These are phyloP conservation scores for Rhinella marina DNA, from an alignment of 2,797 vertebrate genomes.

Conservation along the genomic window DNA sequence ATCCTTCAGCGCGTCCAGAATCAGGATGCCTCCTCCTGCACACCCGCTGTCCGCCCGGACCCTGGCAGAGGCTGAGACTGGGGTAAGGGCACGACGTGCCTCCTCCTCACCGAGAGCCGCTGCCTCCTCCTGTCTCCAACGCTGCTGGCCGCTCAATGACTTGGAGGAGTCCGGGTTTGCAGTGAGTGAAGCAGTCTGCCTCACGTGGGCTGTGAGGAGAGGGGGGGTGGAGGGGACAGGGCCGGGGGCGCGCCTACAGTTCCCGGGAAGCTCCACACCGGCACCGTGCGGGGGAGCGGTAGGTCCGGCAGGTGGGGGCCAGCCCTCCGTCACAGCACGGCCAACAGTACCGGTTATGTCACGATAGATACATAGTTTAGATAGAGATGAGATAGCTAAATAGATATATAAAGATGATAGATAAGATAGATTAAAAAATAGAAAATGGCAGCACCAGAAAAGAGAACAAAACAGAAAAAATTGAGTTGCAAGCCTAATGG, in stretches of 20 bases:
- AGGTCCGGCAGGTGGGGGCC: background rate
- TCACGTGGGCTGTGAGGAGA: slow-evolving; percentile 33
- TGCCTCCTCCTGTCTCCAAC: slow-evolving; percentile 30
- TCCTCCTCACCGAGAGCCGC: slow-evolving; percentile 1
- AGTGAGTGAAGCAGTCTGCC: slow-evolving; percentile 32
- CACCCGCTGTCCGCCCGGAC: background rate
- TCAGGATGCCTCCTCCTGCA: background rate
- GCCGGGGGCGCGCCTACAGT: slow-evolving; percentile 1
- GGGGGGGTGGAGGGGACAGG: slow-evolving; percentile 13
- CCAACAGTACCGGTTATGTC: too few species aligned
- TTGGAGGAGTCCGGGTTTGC: slow-evolving; percentile 40
- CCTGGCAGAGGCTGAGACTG: background rate
- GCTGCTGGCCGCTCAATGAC: slow-evolving; percentile 47
- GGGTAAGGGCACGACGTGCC: background rate
- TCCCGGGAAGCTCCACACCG: background rate
- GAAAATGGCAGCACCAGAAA: too few species aligned
- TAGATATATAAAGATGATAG: too few species aligned
- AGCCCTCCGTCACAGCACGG: background rate
- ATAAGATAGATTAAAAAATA: too few species aligned
- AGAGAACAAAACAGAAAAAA: too few species aligned
- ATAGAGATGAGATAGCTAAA: background rate
- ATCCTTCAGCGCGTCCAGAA: background rate
- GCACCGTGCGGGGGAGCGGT: background rate
- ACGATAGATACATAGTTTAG: background rate
- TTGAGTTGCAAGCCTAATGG: too few species aligned